Evolutionary conservation across 2,797 vertebrate species (phyloP).

Genomic region (Eulemur rubriventer): DNA sequence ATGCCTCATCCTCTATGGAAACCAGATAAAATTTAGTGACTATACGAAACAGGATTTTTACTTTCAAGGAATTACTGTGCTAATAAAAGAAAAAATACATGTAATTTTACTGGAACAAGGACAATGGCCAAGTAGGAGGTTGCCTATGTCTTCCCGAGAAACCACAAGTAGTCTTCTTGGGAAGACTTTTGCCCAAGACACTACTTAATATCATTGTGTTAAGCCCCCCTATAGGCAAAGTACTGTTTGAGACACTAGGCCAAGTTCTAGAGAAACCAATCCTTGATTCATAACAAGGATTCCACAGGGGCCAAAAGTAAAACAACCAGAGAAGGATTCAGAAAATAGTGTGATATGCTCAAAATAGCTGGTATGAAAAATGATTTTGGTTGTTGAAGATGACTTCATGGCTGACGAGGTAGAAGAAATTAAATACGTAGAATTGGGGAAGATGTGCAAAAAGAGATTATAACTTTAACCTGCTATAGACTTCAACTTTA

Average conservation of each 20-base stretch:
- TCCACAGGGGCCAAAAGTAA: not conserved
- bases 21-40: not conserved
- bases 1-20: not conserved
- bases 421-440: not conserved
- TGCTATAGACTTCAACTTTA: not conserved
- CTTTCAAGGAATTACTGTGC: not conserved
- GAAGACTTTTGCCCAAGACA: not conserved
- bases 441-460: not conserved
- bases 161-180: not conserved
- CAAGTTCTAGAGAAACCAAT: not conserved
- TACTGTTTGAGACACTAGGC: not conserved
- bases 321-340: not conserved
- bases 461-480: not conserved
- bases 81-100: constrained; percentile 6
- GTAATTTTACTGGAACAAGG: not conserved
- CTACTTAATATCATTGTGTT: not conserved
- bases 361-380: not conserved
- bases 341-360: not conserved
- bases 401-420: not conserved
- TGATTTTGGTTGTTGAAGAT: not conserved
- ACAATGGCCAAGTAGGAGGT: not conserved
- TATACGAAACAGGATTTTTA: not conserved
- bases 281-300: not conserved
- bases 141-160: not conserved
- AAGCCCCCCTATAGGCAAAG: not conserved